Percentiles rank a stretch among this genome's conserved stretches.
phyloP scores from a whole-genome alignment of 2,888 invertebrate species.

The Halictus ligatus region DNA sequence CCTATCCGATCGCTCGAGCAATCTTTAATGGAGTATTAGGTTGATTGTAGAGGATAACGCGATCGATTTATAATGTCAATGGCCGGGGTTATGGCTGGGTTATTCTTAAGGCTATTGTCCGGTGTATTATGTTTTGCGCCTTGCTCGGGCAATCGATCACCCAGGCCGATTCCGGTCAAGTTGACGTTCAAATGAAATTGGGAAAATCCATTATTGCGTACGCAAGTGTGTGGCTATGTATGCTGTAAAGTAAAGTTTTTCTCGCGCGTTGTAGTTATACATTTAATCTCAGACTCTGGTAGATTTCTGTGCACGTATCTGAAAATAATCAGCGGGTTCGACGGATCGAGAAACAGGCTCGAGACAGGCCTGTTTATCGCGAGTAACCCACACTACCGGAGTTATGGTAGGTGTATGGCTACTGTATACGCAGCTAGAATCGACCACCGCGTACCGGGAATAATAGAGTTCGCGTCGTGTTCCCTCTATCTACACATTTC shows the following conservation, averaged over 20 bases:
- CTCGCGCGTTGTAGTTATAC: no score
- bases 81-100: not conserved
- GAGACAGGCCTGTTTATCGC: no score
- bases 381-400: no score
- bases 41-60: not conserved
- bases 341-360: no score
- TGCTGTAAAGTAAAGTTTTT: no score
- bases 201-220: no score
- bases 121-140: not conserved
- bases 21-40: not conserved
- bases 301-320: no score
- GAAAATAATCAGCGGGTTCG: no score
- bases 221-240: no score
- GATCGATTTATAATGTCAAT: not conserved
- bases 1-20: not conserved
- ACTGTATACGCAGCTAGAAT: no score
- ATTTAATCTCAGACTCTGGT: no score
- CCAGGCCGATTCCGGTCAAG: constrained; percentile 6
- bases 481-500: not conserved
- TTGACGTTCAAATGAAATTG: not conserved
- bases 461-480: constrained; percentile 5
- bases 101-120: not conserved
- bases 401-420: no score
- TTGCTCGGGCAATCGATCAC: not conserved
- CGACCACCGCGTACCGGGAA: not conserved